These are phyloP conservation scores for Blastobasis adustella DNA, from an alignment of 2,888 invertebrate genomes.

Conservation along the genomic window DNA sequence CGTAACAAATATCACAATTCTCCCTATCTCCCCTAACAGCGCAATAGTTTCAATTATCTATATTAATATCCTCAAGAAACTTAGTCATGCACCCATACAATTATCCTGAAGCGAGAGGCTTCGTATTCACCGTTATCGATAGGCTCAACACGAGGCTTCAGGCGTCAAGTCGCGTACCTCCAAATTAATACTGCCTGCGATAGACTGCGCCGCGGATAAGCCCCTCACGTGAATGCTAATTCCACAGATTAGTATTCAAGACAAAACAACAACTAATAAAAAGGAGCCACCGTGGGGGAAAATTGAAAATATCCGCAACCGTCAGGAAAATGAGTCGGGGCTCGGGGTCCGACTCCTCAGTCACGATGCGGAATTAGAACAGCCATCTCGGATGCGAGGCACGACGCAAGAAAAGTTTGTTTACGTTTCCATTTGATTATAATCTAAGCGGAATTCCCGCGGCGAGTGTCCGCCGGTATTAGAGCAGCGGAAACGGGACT, in stretches of 20 bases:
- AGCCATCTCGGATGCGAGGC: slow-evolving; percentile 47
- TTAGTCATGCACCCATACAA: too few relatives aligned
- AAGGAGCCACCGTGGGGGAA: slow-evolving; percentile 61
- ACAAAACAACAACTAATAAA: slow-evolving; percentile 70
- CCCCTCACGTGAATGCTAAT: slow-evolving; percentile 55
- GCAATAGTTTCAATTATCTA: too few relatives aligned
- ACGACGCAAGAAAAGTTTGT: slow-evolving; percentile 61
- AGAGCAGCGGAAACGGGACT: too few relatives aligned
- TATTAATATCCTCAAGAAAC: too few relatives aligned
- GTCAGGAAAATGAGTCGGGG: slow-evolving; percentile 66
- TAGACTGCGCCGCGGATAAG: slow-evolving; percentile 30
- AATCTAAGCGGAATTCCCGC: slow-evolving; percentile 36
- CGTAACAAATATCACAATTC: too few relatives aligned
- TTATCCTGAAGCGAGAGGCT: too few relatives aligned
- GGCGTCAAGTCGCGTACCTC: background rate
- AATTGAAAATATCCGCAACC: slow-evolving; percentile 73
- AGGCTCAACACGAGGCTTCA: too few relatives aligned
- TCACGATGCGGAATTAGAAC: slow-evolving; percentile 64
- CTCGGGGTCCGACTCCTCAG: slow-evolving; percentile 46
- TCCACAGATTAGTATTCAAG: slow-evolving; percentile 63
- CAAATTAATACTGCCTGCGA: background rate
- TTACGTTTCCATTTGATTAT: slow-evolving; percentile 62
- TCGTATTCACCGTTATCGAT: too few relatives aligned
- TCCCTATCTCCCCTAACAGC: too few relatives aligned
- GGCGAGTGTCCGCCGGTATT: slow-evolving; percentile 33